These are phyloP conservation scores for Leptoteleia sp. DNA, from an alignment of 1,140 invertebrate species.

Conservation along the genomic window DNA sequence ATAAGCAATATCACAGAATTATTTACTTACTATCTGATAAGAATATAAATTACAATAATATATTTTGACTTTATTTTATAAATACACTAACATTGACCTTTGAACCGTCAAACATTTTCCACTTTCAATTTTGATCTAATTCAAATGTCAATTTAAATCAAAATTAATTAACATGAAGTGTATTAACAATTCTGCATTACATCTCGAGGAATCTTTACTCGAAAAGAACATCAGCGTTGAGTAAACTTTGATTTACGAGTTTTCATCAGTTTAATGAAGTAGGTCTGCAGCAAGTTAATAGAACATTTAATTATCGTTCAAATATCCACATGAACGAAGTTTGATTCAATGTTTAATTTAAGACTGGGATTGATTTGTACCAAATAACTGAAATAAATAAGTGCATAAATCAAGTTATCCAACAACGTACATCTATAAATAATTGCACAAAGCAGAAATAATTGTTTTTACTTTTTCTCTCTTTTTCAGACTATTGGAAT, in stretches of 20 bases:
- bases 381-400: slow-evolving; percentile 5
- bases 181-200: slow-evolving; percentile 5
- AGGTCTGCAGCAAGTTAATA: slow-evolving; percentile 25
- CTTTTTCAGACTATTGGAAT: slow-evolving; percentile 45
- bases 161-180: slow-evolving; percentile 5
- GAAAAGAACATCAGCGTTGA: slow-evolving; percentile 32
- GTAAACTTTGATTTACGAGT: slow-evolving; percentile 44
- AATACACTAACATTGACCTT: too few species aligned
- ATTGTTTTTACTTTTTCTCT: slow-evolving; percentile 2
- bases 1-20: too few species aligned
- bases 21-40: too few species aligned
- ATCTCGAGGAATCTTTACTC: neutral
- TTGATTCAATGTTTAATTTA: slow-evolving; percentile 26
- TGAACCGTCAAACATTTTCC: too few species aligned
- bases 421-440: neutral
- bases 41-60: too few species aligned
- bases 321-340: slow-evolving; percentile 26
- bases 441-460: neutral
- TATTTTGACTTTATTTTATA: too few species aligned
- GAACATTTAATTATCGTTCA: slow-evolving; percentile 48
- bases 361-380: slow-evolving; percentile 24
- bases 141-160: too few species aligned
- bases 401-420: slow-evolving; percentile 1
- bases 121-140: too few species aligned
- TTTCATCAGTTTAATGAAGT: slow-evolving; percentile 50